Base-by-base conservation (phyloP, 35 echinoderm and acorn worm genomes). In the Lytechinus pictus region DNA sequence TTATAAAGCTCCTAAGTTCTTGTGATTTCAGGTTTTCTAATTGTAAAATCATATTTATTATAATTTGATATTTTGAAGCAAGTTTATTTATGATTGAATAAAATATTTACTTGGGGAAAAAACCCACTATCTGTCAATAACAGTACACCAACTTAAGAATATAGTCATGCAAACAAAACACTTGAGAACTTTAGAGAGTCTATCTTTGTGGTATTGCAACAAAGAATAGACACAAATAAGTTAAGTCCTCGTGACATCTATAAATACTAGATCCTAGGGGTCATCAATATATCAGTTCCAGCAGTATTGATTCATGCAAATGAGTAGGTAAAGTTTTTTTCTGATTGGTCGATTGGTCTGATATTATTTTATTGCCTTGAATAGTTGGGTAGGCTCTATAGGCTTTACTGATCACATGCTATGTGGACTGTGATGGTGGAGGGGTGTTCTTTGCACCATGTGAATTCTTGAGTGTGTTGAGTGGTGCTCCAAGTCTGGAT, bases 161-260 rank as follows among this genome's bases (percentile, higher is more conserved):
- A 79, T 79, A 79, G 21, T 44, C 66, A n/a, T 24, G 66, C n/a
- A 79, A 79, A 79, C 66, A 79, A 79, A 79, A 24, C 66, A 79
- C 19, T 79, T 79, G 7, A n/a, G n/a, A n/a, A n/a, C n/a, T n/a
- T n/a, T n/a, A n/a, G n/a, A n/a, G 66, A 24, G 66, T 24, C 16
- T 58, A 58, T 79, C 19, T 79, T 79, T 79, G 66, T 79, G 66
- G 66, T 79, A 79, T 79, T 79, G 66, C 66, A 79, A 79, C 66
- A 79, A 79, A 79, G 66, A 24, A 24, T 79, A 24, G 66, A 79
- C 66, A 79, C 66, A 79, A 79, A 79, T 24, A 79, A 7, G 66
- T 79, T 79, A 24, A 79, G n/a, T 79, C 66, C 66, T 24, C 66
- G n/a, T 16, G 13, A 24, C 61, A 21, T 71, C 14, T 71, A 71